These are phyloP conservation scores for Drosophila navojoa DNA, from an alignment of 1,140 invertebrate genomes.

Conservation along the genomic window DNA sequence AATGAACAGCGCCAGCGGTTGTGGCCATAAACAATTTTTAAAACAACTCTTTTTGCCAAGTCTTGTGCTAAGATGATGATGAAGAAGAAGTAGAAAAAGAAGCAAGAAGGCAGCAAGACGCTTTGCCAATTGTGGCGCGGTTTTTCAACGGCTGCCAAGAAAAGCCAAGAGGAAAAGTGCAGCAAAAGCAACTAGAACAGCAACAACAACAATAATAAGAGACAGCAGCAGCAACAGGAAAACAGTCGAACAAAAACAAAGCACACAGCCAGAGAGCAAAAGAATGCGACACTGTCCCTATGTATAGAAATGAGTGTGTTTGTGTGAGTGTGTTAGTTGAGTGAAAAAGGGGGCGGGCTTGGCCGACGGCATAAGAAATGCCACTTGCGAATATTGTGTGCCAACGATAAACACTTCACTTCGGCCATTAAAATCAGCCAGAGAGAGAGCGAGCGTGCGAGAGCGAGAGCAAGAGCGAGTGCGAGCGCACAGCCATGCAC, in stretches of 20 bases:
- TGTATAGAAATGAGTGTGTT: constrained; percentile 11
- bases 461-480: constrained; percentile 32
- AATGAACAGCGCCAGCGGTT: constrained; percentile 76
- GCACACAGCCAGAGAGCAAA: constrained; percentile 32
- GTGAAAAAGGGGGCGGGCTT: constrained; percentile 73
- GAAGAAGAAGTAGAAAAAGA: constrained; percentile 21
- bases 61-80: constrained; percentile 31
- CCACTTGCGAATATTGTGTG: constrained; percentile 83
- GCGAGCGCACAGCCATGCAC: constrained; percentile 17
- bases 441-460: constrained; percentile 52
- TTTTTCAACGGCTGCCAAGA: constrained; percentile 79
- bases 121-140: constrained; percentile 78
- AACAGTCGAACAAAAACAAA: constrained; percentile 56
- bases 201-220: constrained; percentile 37
- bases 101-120: constrained; percentile 48
- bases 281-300: constrained; percentile 47
- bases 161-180: constrained; percentile 71
- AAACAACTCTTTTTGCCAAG: constrained; percentile 82
- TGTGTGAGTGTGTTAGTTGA: constrained; percentile 31
- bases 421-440: constrained; percentile 84
- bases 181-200: constrained; percentile 26
- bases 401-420: constrained; percentile 84
- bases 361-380: constrained; percentile 76
- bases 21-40: constrained; percentile 79
- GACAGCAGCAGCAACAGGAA: constrained; percentile 51